These are phyloP conservation scores for Hedychridium roseum DNA, from an alignment of 2,888 invertebrate species.

Conservation along the genomic window DNA sequence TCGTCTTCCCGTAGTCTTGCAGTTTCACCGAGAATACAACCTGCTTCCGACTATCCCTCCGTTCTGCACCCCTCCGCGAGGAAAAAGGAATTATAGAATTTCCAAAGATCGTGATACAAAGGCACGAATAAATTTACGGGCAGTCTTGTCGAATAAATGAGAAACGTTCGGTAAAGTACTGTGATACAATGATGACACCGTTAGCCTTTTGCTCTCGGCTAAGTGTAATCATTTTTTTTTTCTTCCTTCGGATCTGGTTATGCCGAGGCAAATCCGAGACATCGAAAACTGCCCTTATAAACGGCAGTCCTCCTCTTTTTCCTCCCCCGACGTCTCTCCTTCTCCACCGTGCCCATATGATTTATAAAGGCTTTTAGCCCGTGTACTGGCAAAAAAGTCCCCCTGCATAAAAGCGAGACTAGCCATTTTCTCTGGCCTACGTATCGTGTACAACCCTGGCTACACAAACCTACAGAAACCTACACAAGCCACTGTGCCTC, in stretches of 20 bases:
- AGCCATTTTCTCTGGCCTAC: too few species aligned
- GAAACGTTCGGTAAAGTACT: background rate
- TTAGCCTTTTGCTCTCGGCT: too few species aligned
- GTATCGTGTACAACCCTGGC: too few species aligned
- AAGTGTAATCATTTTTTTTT: too few species aligned
- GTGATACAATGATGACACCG: too few species aligned
- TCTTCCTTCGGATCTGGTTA: slow-evolving; percentile 1
- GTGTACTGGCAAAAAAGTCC: slow-evolving; percentile 46
- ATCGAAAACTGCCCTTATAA: slow-evolving; percentile 50
- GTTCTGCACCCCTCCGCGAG: background rate
- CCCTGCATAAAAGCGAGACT: slow-evolving; percentile 42
- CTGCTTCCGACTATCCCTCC: slow-evolving; percentile 35
- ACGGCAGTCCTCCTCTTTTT: slow-evolving; percentile 55
- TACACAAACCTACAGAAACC: too few species aligned
- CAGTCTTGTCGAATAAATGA: too few species aligned
- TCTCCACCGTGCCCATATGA: slow-evolving; percentile 49
- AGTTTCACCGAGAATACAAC: slow-evolving; percentile 32
- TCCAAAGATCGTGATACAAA: too few species aligned
- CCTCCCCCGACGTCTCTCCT: too few species aligned
- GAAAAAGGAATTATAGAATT: background rate
- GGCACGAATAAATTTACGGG: too few species aligned
- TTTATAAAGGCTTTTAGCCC: slow-evolving; percentile 63
- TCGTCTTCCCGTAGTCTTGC: slow-evolving; percentile 15
- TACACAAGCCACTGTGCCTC: too few species aligned
- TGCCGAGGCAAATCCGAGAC: slow-evolving; percentile 21